Evolutionary conservation across 2,797 vertebrate genomes (phyloP).

Genomic region (Myoxocephalus aenaeus): DNA sequence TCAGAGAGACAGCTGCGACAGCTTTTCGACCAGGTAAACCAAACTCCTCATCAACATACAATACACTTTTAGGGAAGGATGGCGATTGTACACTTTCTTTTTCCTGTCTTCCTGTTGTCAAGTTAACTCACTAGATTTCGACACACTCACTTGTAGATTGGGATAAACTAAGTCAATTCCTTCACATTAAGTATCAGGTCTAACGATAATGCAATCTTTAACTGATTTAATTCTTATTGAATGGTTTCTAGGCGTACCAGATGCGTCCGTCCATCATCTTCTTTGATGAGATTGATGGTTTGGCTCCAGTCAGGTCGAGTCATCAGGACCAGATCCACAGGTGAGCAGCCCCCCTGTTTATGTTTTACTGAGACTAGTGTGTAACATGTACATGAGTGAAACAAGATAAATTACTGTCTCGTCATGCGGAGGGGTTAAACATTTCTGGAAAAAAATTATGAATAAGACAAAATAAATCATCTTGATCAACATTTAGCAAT

Average conservation of each 20-base stretch:
- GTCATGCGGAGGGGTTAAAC: too few species aligned
- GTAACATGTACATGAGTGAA: background rate
- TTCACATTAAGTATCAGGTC: background rate
- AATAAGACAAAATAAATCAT: too few species aligned
- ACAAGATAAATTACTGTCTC: too few species aligned
- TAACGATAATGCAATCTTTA: background rate
- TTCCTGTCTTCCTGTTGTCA: background rate
- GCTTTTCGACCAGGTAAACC: conserved; percentile 93
- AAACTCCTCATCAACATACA: background rate
- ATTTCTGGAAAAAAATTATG: too few species aligned
- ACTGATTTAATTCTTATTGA: conserved; percentile 1
- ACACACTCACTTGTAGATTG: background rate
- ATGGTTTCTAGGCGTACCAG: conserved; percentile 89
- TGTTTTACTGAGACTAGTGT: background rate
- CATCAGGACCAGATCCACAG: conserved; percentile 99
- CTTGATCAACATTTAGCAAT: too few species aligned
- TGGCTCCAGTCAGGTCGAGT: conserved; percentile 98
- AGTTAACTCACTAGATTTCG: background rate
- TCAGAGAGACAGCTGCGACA: conserved; percentile 93
- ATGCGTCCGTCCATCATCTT: conserved; percentile 99
- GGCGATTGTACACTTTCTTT: background rate
- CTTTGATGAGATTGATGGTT: conserved; percentile 99
- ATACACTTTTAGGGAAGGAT: background rate
- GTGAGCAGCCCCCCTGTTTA: conserved; percentile 72
- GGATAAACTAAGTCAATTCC: background rate